Percentiles rank a stretch among this genome's conserved stretches.
These are phyloP conservation scores for Urocitellus parryii DNA, from an alignment of 2,113 vertebrate genomes.

Conservation along the genomic window DNA sequence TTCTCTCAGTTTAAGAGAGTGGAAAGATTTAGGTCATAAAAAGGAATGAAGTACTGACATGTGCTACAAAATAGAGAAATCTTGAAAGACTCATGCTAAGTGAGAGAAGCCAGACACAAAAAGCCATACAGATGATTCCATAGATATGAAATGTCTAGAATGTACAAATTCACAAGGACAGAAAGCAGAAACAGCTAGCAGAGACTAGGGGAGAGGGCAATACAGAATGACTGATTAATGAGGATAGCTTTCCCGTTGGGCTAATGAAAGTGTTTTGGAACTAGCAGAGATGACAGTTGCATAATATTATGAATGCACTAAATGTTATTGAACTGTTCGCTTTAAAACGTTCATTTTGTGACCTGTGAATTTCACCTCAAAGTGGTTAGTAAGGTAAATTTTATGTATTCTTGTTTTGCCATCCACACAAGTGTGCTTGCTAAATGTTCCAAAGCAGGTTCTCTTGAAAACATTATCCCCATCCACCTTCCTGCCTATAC, in stretches of 20 bases:
- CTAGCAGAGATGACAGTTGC: background rate
- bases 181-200: background rate
- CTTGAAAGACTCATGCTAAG: background rate
- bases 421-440: background rate
- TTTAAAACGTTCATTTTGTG: background rate
- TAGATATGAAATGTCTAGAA: background rate
- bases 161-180: background rate
- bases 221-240: background rate
- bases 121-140: background rate
- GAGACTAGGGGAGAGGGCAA: background rate
- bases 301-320: background rate
- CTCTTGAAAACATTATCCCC: background rate
- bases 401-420: background rate
- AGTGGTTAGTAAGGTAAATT: background rate
- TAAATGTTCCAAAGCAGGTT: constrained; percentile 11
- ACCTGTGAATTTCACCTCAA: constrained; percentile 27
- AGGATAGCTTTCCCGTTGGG: background rate
- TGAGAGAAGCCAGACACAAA: background rate
- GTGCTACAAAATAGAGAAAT: background rate
- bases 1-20: background rate
- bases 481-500: background rate
- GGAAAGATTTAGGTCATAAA: background rate
- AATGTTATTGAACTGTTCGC: background rate
- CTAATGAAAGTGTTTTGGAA: background rate
- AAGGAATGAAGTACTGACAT: background rate